These are phyloP conservation scores for Pomacea maculata DNA, from an alignment of 1,140 invertebrate genomes.

Conservation along the genomic window DNA sequence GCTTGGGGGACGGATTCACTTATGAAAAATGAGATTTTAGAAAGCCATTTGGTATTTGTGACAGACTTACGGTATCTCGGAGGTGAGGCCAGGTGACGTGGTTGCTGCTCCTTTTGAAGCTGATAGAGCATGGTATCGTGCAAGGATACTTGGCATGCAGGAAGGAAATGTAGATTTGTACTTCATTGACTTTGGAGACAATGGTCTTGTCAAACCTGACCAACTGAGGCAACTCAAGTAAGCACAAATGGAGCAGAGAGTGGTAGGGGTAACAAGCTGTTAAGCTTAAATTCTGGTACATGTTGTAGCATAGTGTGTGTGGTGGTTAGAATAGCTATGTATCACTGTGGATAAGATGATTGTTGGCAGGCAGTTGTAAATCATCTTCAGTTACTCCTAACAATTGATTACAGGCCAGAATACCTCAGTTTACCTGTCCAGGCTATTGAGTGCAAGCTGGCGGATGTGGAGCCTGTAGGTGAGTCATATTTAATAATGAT, in stretches of 20 bases:
- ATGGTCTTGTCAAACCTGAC: slow-evolving; percentile 71
- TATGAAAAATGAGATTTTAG: too few relatives aligned
- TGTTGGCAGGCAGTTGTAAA: neutral
- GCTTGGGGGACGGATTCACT: too few relatives aligned
- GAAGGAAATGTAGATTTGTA: slow-evolving; percentile 73
- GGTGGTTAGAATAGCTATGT: neutral
- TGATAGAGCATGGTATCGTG: slow-evolving; percentile 81
- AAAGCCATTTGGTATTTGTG: slow-evolving; percentile 8
- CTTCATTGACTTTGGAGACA: slow-evolving; percentile 85
- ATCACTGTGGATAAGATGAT: neutral
- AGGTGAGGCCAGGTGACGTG: slow-evolving; percentile 76
- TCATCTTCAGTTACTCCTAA: neutral
- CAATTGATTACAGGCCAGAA: slow-evolving; percentile 69
- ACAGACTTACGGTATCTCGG: slow-evolving; percentile 29
- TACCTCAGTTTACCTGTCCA: slow-evolving; percentile 78
- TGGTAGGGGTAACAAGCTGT: neutral
- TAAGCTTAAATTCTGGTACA: too few relatives aligned
- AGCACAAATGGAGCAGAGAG: neutral
- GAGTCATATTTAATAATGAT: slow-evolving; percentile 5
- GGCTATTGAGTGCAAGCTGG: slow-evolving; percentile 83
- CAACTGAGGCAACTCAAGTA: slow-evolving; percentile 73
- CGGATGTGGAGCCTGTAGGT: slow-evolving; percentile 72
- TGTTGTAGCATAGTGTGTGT: neutral
- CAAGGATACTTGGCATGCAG: slow-evolving; percentile 66
- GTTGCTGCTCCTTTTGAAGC: slow-evolving; percentile 80